Conservation (phyloP, 2,888 invertebrate genomes). For the Carpatolechia fugitivella region DNA sequence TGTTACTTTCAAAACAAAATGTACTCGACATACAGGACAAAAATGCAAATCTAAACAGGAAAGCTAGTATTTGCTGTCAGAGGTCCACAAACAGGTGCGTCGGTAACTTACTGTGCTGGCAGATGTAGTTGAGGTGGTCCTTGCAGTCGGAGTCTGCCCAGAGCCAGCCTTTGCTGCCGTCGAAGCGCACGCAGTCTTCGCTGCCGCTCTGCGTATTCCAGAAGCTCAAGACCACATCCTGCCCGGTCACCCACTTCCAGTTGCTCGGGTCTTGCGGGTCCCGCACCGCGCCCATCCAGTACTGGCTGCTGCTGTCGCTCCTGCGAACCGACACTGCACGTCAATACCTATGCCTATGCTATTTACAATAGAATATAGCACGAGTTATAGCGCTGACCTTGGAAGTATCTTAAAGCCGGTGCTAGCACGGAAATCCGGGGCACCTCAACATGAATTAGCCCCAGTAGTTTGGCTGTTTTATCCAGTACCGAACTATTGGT, state of each 20-base stretch:
- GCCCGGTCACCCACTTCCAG: conserved; percentile 95
- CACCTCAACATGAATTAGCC: too few species aligned
- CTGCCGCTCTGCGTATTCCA: conserved; percentile 93
- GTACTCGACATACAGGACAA: too few species aligned
- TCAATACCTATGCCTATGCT: background rate
- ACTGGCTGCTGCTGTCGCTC: conserved; percentile 94
- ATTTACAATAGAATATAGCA: background rate
- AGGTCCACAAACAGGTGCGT: background rate
- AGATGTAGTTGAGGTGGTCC: conserved; percentile 91
- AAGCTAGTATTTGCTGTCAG: too few species aligned
- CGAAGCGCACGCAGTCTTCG: conserved; percentile 93
- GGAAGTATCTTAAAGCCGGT: too few species aligned
- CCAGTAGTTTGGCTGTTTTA: too few species aligned
- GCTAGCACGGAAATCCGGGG: too few species aligned
- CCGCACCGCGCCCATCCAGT: conserved; percentile 96
- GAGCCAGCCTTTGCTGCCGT: conserved; percentile 95
- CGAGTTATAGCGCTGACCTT: background rate
- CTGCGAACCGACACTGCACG: conserved; percentile 49
- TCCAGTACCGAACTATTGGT: too few species aligned
- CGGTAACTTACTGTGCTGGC: conserved; percentile 92
- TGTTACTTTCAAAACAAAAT: too few species aligned
- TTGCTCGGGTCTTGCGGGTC: conserved; percentile 86
- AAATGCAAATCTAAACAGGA: too few species aligned
- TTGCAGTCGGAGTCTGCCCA: conserved; percentile 96
- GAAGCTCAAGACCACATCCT: conserved; percentile 93